These are phyloP conservation scores for Paramormyrops kingsleyae DNA, from an alignment of 2,113 vertebrate genomes.

Conservation along the genomic window DNA sequence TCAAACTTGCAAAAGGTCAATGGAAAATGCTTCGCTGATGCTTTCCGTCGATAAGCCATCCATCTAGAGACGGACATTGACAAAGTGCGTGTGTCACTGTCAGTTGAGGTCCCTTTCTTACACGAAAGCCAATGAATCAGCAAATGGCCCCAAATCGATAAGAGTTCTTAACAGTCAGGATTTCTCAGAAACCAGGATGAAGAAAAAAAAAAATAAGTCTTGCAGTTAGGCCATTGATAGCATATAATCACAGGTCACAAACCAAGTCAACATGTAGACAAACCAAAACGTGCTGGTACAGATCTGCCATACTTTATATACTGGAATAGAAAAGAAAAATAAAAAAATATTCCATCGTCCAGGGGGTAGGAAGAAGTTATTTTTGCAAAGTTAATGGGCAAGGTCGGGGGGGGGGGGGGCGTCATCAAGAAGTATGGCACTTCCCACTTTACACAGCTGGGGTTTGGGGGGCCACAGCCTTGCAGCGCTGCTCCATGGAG, in stretches of 20 bases:
- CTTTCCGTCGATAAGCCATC: not conserved
- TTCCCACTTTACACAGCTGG: conserved; percentile 32
- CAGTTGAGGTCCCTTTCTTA: not conserved
- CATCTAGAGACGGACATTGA: not conserved
- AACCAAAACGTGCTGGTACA: conserved; percentile 13
- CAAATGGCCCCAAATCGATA: not conserved
- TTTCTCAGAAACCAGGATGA: conserved; percentile 15
- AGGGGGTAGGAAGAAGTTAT: not conserved
- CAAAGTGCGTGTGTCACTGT: not conserved
- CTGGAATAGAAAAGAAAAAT: conserved; percentile 11
- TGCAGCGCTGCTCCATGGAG: conserved; percentile 56
- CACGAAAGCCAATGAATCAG: not conserved
- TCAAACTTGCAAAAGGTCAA: not conserved
- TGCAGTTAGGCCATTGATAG: conserved; percentile 35
- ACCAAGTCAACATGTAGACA: conserved; percentile 46
- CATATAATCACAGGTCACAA: conserved; percentile 6
- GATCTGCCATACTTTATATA: not conserved
- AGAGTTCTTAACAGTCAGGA: conserved; percentile 1
- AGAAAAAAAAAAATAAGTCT: conserved; percentile 4
- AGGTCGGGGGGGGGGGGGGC: conserved; percentile 2
- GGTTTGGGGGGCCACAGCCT: conserved; percentile 57
- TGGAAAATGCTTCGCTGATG: not conserved
- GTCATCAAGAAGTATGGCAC: not conserved
- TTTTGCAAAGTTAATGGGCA: conserved; percentile 17
- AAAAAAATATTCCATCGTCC: not conserved